Base-by-base conservation (phyloP, 2,888 invertebrate species). In the Papilio gigon region DNA sequence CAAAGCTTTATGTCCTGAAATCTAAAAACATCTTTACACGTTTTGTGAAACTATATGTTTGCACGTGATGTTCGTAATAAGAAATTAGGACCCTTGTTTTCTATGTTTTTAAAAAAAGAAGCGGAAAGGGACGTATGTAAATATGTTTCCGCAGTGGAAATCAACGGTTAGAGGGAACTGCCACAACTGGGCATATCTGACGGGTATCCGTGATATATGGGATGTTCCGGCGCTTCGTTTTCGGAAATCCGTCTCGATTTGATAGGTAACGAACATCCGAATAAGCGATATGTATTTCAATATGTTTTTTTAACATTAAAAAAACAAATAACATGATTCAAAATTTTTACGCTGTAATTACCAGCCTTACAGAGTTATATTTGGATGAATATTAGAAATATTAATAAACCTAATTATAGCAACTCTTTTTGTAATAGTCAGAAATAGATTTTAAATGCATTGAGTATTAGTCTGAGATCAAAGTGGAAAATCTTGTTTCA, bases 401-500 rank as follows among this genome's bases (percentile, higher is more conserved):
- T n/a, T n/a, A n/a, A n/a, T n/a, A n/a, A n/a, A n/a, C n/a, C n/a
- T n/a, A n/a, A n/a, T n/a, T n/a, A n/a, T 37, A 14, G 12, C 2
- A 5, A 44, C 4, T 17, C 42, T 42, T 44, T 9, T 12, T 47
- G 1, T 25, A 25, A 14, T 25, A 25, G 25, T 22, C 50, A 14
- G 14, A 47, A 47, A 22, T 12, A 25, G 25, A 50, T 50, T 50
- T 25, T 5, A 50, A 50, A 65, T 59, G 59, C 66, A 66, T 59
- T 47, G n/a, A 59, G n/a, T 37, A n/a, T 33, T 65, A 25, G 20
- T 20, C 17, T 12, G 35, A 66, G 59, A 22, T 9, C 25, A 8
- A 12, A 66, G 47, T 65, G 65, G 25, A 22, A 17, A 44, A 59
- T 44, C 66, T 25, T 47, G 66, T 47, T 47, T 25, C 9, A 33